Conservation (phyloP, 2,113 vertebrate genomes). For the Laticauda laticaudata region DNA sequence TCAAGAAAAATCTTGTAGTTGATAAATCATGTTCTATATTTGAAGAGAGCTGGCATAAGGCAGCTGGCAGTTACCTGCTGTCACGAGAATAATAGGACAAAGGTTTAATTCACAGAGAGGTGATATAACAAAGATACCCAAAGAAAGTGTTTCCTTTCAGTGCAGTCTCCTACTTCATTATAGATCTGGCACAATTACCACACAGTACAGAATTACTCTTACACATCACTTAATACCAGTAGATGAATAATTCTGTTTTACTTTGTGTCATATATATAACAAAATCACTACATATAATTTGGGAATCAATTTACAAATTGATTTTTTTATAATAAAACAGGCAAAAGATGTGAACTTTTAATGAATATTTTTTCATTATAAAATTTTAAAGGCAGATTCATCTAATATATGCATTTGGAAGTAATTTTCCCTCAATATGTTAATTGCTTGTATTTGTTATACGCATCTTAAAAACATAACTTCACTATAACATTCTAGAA, state of each 20-base stretch:
- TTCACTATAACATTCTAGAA: neutral
- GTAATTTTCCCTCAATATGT: neutral
- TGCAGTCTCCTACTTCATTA: neutral
- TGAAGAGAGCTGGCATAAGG: neutral
- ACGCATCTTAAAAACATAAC: neutral
- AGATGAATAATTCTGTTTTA: neutral
- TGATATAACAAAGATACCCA: neutral
- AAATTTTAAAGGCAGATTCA: neutral
- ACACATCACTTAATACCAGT: neutral
- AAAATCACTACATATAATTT: neutral
- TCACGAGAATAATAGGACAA: neutral
- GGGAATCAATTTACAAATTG: neutral
- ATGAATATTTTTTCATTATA: neutral
- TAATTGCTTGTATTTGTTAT: neutral
- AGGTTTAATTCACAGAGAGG: neutral
- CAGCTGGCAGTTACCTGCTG: constrained; percentile 1
- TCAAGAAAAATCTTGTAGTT: neutral
- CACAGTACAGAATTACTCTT: neutral
- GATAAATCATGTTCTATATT: neutral
- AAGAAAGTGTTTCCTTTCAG: neutral
- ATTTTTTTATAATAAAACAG: neutral
- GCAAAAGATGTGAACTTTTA: neutral
- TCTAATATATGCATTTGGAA: neutral
- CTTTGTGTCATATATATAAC: neutral
- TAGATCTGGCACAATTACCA: neutral